A percentile compares a stretch with the other conserved stretches of the same genome.
These are phyloP conservation scores for Epsilonema sp. DNA, from an alignment of 2,888 invertebrate species.

Conservation along the genomic window DNA sequence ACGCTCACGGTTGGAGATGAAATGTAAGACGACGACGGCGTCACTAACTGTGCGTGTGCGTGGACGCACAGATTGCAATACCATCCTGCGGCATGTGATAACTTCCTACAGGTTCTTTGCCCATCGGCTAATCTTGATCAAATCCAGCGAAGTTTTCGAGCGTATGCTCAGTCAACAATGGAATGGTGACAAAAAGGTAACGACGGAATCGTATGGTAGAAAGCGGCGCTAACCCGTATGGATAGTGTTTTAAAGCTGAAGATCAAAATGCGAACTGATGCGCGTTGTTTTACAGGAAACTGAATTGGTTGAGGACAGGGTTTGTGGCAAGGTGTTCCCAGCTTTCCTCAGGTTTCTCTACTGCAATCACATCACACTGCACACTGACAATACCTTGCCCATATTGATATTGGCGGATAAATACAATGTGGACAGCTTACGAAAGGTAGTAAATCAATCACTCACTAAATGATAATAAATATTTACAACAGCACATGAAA, in stretches of 20 bases:
- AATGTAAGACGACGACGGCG: constrained; percentile 14
- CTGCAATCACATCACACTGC: constrained; percentile 32
- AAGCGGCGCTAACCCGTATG: too few relatives aligned
- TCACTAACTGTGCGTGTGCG: not conserved
- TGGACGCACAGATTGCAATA: not conserved
- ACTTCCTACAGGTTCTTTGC: constrained; percentile 29
- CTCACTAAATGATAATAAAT: not conserved
- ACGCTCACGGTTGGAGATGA: constrained; percentile 30
- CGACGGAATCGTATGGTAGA: too few relatives aligned
- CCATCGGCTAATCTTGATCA: constrained; percentile 33
- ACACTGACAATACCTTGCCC: constrained; percentile 30
- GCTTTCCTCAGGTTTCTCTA: constrained; percentile 33
- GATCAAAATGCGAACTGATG: not conserved
- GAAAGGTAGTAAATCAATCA: too few relatives aligned
- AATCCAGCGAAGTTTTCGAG: constrained; percentile 36
- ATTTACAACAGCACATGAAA: not conserved
- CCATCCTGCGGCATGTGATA: too few relatives aligned
- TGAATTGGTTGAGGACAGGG: constrained; percentile 28
- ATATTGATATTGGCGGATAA: constrained; percentile 34
- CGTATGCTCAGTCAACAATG: constrained; percentile 33
- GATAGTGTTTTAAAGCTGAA: not conserved
- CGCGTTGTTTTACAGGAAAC: constrained; percentile 16
- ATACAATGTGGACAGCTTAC: constrained; percentile 31
- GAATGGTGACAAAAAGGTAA: constrained; percentile 20
- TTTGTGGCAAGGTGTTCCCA: constrained; percentile 30